These are phyloP conservation scores for Listronotus bonariensis DNA, from an alignment of 1,140 invertebrate genomes.

Conservation along the genomic window DNA sequence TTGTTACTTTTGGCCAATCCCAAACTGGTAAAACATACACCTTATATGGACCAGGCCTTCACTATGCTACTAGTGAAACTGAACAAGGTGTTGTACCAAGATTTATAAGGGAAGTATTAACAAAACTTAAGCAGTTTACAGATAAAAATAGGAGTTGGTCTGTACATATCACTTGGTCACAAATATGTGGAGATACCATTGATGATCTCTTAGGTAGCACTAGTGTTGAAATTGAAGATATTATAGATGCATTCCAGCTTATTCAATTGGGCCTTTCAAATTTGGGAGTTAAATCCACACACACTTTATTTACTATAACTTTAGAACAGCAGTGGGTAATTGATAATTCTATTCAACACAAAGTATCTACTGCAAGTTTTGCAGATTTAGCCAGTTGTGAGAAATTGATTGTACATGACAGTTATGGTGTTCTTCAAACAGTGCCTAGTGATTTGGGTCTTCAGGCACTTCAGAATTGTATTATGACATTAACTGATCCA, in stretches of 20 bases:
- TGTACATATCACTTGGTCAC: slow-evolving; percentile 68
- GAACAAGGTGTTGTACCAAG: slow-evolving; percentile 78
- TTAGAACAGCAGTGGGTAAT: slow-evolving; percentile 70
- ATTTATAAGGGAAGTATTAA: slow-evolving; percentile 74
- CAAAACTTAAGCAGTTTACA: slow-evolving; percentile 63
- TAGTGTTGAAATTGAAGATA: slow-evolving; percentile 51
- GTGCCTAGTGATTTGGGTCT: slow-evolving; percentile 60
- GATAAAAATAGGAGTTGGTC: slow-evolving; percentile 61
- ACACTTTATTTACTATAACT: slow-evolving; percentile 70
- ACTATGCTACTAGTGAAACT: slow-evolving; percentile 69
- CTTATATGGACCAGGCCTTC: slow-evolving; percentile 73
- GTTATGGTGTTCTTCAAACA: slow-evolving; percentile 53
- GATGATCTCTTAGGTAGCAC: slow-evolving; percentile 52
- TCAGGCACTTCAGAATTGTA: slow-evolving; percentile 65
- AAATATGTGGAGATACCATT: slow-evolving; percentile 58
- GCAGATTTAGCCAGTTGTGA: slow-evolving; percentile 68
- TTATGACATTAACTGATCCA: slow-evolving; percentile 64
- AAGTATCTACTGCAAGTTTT: slow-evolving; percentile 71
- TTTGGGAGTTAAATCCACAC: slow-evolving; percentile 50
- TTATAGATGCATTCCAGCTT: slow-evolving; percentile 54
- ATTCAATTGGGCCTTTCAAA: slow-evolving; percentile 56
- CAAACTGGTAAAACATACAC: slow-evolving; percentile 80
- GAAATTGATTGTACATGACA: slow-evolving; percentile 56
- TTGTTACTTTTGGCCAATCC: slow-evolving; percentile 78
- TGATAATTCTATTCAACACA: slow-evolving; percentile 61